Conservation (phyloP, 2,113 vertebrate species). For the Corythornis cristatus region DNA sequence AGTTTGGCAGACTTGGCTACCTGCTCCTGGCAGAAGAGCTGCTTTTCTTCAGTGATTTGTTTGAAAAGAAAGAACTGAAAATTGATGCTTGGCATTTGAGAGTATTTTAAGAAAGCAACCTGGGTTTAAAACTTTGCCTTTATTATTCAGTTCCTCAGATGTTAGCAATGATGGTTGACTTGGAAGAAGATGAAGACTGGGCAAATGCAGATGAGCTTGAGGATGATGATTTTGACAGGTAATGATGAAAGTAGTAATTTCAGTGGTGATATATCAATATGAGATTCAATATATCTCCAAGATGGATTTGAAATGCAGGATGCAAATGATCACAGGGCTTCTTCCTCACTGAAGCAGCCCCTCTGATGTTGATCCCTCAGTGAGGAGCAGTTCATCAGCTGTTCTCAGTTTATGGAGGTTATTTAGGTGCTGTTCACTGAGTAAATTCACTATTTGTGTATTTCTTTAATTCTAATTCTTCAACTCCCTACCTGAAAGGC, state of each 20-base stretch:
- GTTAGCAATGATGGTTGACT: constrained; percentile 98
- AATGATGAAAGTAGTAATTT: not conserved
- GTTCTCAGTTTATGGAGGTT: not conserved
- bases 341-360: not conserved
- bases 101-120: not conserved
- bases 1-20: not conserved
- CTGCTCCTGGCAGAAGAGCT: not conserved
- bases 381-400: not conserved
- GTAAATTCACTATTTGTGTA: not conserved
- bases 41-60: not conserved
- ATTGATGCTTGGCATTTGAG: not conserved
- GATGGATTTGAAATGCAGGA: not conserved
- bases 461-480: not conserved
- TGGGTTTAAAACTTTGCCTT: not conserved
- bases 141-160: constrained; percentile 89
- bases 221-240: constrained; percentile 98
- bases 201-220: constrained; percentile 94
- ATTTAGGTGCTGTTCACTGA: not conserved
- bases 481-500: no score
- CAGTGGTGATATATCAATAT: no score
- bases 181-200: constrained; percentile 98
- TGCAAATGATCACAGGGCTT: not conserved
- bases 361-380: not conserved
- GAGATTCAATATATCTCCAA: no score
- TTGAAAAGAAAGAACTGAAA: not conserved